phyloP scores from a whole-genome alignment of 2,113 vertebrate species.

The Petromus typicus region DNA sequence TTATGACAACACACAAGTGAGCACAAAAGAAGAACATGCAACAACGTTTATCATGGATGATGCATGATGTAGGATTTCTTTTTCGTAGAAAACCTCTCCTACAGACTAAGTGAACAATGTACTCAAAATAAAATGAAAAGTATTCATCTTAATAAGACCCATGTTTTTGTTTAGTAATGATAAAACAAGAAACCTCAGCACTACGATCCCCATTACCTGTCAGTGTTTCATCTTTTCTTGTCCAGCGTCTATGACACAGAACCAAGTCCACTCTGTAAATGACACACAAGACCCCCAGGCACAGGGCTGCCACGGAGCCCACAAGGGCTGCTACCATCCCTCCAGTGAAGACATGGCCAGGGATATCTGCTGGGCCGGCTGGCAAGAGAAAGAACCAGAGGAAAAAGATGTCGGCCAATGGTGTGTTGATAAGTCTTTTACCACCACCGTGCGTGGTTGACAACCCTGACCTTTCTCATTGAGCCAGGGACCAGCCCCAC shows the following conservation, averaged over 20 bases:
- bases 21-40: neutral
- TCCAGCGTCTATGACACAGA: slow-evolving; percentile 85
- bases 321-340: slow-evolving; percentile 80
- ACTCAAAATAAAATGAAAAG: neutral
- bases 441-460: fast-evolving
- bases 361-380: slow-evolving; percentile 79
- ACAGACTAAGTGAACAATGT: neutral
- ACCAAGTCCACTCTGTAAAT: slow-evolving; percentile 87
- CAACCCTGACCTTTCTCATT: neutral
- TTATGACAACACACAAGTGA: neutral
- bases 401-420: neutral
- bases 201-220: slow-evolving; percentile 83
- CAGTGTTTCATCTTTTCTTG: slow-evolving; percentile 86
- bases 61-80: neutral
- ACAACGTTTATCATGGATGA: neutral
- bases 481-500: neutral
- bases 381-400: slow-evolving; percentile 56
- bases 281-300: slow-evolving; percentile 71
- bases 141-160: neutral
- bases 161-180: neutral
- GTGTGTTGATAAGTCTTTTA: neutral
- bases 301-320: slow-evolving; percentile 67
- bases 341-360: slow-evolving; percentile 81
- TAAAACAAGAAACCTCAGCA: neutral
- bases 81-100: neutral